Conservation (phyloP, 1,140 invertebrate genomes). For the Ceratina calcarata region DNA sequence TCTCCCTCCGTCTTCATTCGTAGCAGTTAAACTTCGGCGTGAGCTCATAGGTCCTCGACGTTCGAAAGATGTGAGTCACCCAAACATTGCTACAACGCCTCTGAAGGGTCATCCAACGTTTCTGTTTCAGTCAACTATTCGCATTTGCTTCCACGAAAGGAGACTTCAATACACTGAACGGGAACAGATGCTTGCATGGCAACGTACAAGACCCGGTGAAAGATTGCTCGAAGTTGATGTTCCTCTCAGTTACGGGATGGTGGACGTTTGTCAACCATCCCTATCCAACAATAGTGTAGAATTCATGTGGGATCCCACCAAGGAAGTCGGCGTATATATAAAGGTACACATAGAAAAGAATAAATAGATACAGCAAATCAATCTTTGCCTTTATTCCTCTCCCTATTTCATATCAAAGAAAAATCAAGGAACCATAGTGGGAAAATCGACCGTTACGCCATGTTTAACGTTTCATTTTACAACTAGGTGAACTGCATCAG, state of each 20-base stretch:
- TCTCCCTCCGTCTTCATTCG: neutral
- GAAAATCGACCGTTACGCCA: too few species aligned
- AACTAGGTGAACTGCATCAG: constrained; percentile 95
- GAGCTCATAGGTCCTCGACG: constrained; percentile 54
- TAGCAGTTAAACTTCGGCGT: neutral
- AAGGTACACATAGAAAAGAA: constrained; percentile 83
- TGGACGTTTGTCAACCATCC: constrained; percentile 88
- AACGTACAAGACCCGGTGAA: constrained; percentile 91
- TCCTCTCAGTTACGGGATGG: constrained; percentile 95
- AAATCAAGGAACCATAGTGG: neutral
- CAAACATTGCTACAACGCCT: constrained; percentile 68
- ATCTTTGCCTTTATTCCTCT: too few species aligned
- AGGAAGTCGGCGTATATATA: constrained; percentile 96
- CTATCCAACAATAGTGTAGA: constrained; percentile 88
- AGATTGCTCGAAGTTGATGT: constrained; percentile 96
- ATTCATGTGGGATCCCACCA: constrained; percentile 97
- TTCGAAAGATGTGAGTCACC: constrained; percentile 67
- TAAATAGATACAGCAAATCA: neutral
- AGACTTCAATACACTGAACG: constrained; percentile 97
- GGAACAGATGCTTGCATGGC: constrained; percentile 96
- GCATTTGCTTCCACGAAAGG: constrained; percentile 97
- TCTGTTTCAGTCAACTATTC: constrained; percentile 89
- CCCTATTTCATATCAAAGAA: neutral
- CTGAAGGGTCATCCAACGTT: constrained; percentile 68
- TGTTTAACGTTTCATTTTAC: too few species aligned